Conservation (phyloP, 2,888 invertebrate species). For the Isoperla grammatica region DNA sequence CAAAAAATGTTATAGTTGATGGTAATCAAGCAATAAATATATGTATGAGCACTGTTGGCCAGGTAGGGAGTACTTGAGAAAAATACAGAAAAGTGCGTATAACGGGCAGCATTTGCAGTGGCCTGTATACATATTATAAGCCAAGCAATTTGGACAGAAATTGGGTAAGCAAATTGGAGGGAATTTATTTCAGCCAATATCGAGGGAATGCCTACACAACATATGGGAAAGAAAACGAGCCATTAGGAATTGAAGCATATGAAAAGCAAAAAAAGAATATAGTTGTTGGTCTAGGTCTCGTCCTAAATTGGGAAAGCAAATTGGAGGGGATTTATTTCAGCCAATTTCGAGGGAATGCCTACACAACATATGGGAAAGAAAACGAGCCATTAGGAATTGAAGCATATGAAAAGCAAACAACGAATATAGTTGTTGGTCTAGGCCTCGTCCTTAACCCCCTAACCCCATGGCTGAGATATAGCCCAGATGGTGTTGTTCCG, state of each 20-base stretch:
- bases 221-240: background rate
- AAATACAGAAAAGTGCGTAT: too few species aligned
- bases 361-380: background rate
- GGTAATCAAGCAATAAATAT: too few species aligned
- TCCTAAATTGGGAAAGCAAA: background rate
- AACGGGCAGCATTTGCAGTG: too few species aligned
- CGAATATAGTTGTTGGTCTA: background rate
- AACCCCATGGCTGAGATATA: slow-evolving; percentile 4
- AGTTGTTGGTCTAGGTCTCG: background rate
- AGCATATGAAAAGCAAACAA: background rate
- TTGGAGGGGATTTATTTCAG: background rate
- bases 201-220: background rate
- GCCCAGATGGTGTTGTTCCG: slow-evolving; percentile 5
- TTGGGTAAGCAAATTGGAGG: background rate
- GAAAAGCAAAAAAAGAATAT: background rate
- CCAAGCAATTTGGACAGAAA: too few species aligned
- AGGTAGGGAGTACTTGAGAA: too few species aligned
- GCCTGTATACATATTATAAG: too few species aligned
- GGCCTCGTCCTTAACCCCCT: background rate
- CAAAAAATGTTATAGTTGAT: too few species aligned
- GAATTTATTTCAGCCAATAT: background rate
- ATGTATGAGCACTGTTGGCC: too few species aligned
- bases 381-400: background rate
- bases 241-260: background rate
- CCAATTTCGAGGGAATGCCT: background rate